A percentile compares a stretch with the other conserved stretches of the same genome.
These are phyloP conservation scores for Lepidocyrtoides sp. DNA, from an alignment of 2,888 invertebrate genomes.

Conservation along the genomic window DNA sequence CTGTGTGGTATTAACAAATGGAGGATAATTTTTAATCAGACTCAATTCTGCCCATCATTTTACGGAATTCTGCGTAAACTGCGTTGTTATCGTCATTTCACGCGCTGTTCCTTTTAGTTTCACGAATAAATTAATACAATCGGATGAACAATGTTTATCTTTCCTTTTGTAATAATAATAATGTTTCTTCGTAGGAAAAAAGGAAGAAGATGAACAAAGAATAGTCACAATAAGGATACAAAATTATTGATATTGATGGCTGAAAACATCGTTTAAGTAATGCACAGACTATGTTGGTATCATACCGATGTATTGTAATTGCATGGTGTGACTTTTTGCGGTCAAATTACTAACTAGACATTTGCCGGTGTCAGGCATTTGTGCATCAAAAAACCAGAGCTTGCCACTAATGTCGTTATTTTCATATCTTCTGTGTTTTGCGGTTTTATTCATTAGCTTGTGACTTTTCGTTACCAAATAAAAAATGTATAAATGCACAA, in stretches of 20 bases:
- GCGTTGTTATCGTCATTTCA: background rate
- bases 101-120: conserved; percentile 12
- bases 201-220: background rate
- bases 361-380: too few species aligned
- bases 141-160: too few species aligned
- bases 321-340: conserved; percentile 1
- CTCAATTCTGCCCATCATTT: conserved; percentile 30
- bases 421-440: background rate
- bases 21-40: conserved; percentile 18
- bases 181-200: background rate
- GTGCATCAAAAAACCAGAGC: background rate
- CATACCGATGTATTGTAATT: too few species aligned
- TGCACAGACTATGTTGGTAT: too few species aligned
- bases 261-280: too few species aligned
- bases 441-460: conserved; percentile 54
- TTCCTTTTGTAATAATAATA: too few species aligned
- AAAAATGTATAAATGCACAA: conserved; percentile 33
- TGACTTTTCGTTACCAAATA: background rate
- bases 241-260: too few species aligned
- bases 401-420: background rate
- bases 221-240: too few species aligned
- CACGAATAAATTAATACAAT: too few species aligned
- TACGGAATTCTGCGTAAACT: background rate
- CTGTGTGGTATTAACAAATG: background rate
- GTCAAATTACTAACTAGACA: conserved; percentile 7